phyloP scores from a whole-genome alignment of 2,113 vertebrate species.

The Monarcha castaneiventris region DNA sequence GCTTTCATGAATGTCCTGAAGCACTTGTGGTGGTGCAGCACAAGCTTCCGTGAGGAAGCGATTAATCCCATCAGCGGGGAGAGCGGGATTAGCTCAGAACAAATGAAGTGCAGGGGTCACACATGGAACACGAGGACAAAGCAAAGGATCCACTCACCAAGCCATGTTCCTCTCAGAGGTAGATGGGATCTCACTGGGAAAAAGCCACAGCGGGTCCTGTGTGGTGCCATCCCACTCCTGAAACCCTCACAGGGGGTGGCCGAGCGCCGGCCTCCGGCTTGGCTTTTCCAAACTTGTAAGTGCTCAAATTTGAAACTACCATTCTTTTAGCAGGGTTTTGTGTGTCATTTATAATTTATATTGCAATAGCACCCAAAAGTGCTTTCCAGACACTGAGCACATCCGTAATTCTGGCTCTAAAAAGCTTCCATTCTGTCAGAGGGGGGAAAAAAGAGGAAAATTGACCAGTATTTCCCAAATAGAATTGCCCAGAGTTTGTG shows the following conservation, averaged over 20 bases:
- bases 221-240: neutral
- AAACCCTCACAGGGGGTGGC: neutral
- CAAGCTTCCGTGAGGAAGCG: neutral
- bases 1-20: neutral
- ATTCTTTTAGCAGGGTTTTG: neutral
- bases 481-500: neutral
- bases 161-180: accelerated
- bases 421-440: neutral
- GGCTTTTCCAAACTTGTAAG: neutral
- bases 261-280: accelerated
- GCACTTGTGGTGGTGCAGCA: neutral
- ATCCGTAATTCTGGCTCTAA: neutral
- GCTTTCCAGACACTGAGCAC: neutral
- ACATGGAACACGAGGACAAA: neutral
- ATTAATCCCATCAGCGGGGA: neutral
- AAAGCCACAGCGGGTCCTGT: neutral
- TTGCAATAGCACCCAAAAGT: slow-evolving; percentile 11
- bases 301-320: neutral
- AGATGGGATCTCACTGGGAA: neutral
- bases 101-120: neutral
- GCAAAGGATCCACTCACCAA: neutral
- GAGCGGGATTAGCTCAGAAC: neutral
- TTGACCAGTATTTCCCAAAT: neutral
- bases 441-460: neutral
- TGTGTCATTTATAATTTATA: slow-evolving; percentile 18